Base-by-base conservation (phyloP, 2,797 vertebrate species). In the Sebastes nivosus region DNA sequence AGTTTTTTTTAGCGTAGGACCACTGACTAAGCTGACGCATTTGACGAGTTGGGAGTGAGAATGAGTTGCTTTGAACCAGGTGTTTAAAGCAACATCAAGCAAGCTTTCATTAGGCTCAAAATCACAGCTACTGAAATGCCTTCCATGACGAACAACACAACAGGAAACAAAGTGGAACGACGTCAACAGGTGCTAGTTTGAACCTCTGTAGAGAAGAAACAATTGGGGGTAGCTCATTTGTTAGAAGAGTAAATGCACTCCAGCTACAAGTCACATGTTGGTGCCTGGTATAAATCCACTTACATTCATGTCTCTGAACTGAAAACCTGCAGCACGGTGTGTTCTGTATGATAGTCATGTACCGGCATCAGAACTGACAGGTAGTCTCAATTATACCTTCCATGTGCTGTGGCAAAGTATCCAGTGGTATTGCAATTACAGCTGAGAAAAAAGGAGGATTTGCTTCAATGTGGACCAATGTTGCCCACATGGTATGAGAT, bases 271-370 rank as follows among this genome's bases (percentile, higher is more conserved):
- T 27, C 27, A 27, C 27, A 27, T 27, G 27, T 27, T 27, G 27
- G 27, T 27, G 27, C 27, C 4, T 27, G 4, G 27, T 27, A 27
- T 27, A 27, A 27, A 27, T 27, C 27, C 27, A 27, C 27, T 27
- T 27, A 81, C 85, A 83, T 85, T 81, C 70, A 83, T 71, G 72
- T 72, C 52, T 77, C 63, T 11, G 76, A 79, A 71, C 63, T 24
- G 25, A 87, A 84, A 82, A 65, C 55, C 50, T 84, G 86, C 81
- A 79, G 70, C 72, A 75, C 6, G 34, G 64, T 66, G 84, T 73
- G 54, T 82, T 86, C 74, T 61, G 75, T 75, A 80, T 86, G 86
- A 86, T 67, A 60, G 78, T 83, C 79, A 82, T 76, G 76, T 52
- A 27, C 67, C 32, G 25, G 70, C 75, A 82, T 79, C 50, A 74